phyloP scores from a whole-genome alignment of 2,113 vertebrate species.

The Raja brachyura region DNA sequence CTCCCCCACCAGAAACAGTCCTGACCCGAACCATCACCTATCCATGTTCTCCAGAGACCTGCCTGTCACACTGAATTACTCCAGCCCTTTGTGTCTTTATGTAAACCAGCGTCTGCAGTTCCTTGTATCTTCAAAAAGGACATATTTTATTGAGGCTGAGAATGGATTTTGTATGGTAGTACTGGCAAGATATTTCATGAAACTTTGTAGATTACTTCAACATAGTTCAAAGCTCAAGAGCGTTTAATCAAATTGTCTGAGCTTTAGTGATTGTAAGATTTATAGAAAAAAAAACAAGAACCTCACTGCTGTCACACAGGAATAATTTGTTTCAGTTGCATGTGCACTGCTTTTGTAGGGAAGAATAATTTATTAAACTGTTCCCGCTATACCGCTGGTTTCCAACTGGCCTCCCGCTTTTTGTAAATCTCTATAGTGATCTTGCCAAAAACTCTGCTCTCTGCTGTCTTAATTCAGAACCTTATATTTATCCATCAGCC shows the following conservation, averaged over 20 bases:
- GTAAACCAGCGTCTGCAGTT: too few species aligned
- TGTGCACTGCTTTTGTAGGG: background rate
- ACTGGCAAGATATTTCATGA: background rate
- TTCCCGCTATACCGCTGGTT: background rate
- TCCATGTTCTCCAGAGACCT: too few species aligned
- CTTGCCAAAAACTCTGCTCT: too few species aligned
- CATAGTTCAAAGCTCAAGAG: background rate
- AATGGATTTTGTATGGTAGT: background rate
- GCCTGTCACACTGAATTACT: too few species aligned
- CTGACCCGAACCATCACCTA: too few species aligned
- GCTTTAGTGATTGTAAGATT: conserved; percentile 17
- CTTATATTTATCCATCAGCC: too few species aligned
- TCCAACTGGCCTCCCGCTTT: too few species aligned
- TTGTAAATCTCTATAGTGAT: too few species aligned
- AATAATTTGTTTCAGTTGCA: conserved; percentile 20
- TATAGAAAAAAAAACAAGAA: background rate
- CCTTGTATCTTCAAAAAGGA: background rate
- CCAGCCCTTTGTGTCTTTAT: too few species aligned
- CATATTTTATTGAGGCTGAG: background rate
- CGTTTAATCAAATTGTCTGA: background rate
- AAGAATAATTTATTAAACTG: background rate
- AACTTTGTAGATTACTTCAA: background rate
- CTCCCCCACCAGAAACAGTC: too few species aligned
- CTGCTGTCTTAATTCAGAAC: too few species aligned
- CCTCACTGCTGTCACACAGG: background rate